Conservation (phyloP, 53 echinoderm and acorn worm species). For the Holothuria leucospilota region DNA sequence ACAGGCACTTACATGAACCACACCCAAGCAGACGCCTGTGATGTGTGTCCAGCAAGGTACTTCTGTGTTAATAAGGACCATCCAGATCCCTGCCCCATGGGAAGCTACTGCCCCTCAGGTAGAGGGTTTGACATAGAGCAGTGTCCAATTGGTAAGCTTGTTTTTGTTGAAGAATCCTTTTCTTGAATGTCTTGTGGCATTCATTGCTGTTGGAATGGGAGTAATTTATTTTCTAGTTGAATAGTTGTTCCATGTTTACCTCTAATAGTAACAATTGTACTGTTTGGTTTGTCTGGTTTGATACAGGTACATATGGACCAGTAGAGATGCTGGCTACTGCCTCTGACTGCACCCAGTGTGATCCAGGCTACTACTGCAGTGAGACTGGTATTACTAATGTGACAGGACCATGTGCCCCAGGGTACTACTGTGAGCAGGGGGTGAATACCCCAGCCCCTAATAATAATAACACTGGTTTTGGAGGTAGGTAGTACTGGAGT, state of each 20-base stretch:
- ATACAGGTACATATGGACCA: constrained; percentile 89
- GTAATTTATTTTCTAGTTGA: not conserved
- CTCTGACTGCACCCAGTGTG: constrained; percentile 90
- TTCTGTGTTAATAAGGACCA: constrained; percentile 88
- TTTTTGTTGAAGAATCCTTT: too few relatives aligned
- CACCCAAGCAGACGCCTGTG: constrained; percentile 91
- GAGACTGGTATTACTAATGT: constrained; percentile 65
- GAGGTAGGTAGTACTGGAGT: constrained; percentile 59
- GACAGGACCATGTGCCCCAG: constrained; percentile 80
- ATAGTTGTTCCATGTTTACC: not conserved
- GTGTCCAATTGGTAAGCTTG: constrained; percentile 79
- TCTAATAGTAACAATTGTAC: not conserved
- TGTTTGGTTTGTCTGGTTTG: not conserved
- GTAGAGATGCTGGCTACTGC: constrained; percentile 77
- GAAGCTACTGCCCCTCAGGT: constrained; percentile 84
- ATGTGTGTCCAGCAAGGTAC: constrained; percentile 88
- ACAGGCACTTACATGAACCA: constrained; percentile 96
- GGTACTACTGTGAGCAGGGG: constrained; percentile 91
- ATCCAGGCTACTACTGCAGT: constrained; percentile 89
- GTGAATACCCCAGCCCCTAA: constrained; percentile 91
- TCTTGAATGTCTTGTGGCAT: too few relatives aligned
- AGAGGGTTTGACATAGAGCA: constrained; percentile 82
- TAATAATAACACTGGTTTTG: constrained; percentile 93
- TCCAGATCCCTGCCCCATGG: constrained; percentile 88
- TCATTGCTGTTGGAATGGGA: too few relatives aligned